Conservation (phyloP, 2,888 invertebrate species). For the Drosophila pegasa region DNA sequence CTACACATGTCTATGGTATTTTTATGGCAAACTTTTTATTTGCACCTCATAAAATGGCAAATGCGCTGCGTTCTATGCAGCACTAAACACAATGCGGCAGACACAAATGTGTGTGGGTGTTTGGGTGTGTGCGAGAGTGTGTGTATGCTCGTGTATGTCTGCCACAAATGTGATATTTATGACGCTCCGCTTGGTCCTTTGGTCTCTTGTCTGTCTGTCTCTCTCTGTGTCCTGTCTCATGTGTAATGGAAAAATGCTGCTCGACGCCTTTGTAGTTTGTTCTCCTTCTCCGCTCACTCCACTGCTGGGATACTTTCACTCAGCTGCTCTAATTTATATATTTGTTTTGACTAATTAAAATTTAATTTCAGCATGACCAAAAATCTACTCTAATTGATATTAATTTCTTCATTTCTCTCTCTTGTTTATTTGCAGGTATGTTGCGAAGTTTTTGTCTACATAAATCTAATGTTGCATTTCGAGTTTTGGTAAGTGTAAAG, state of each 20-base stretch:
- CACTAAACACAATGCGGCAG: conserved; percentile 67
- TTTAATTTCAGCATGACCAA: conserved; percentile 55
- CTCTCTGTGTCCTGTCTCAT: conserved; percentile 27
- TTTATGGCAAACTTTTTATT: conserved; percentile 83
- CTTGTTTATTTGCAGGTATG: conserved; percentile 64
- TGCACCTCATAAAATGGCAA: conserved; percentile 84
- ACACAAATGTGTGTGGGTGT: conserved; percentile 3
- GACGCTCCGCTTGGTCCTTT: conserved; percentile 48
- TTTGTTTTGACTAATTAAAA: conserved; percentile 62
- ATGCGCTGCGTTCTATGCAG: conserved; percentile 78
- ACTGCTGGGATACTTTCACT: conserved; percentile 62
- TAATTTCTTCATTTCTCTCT: conserved; percentile 54
- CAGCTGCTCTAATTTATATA: conserved; percentile 41
- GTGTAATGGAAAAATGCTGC: conserved; percentile 51
- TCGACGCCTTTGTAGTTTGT: conserved; percentile 17
- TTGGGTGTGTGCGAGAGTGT: conserved; percentile 12
- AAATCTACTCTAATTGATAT: conserved; percentile 67
- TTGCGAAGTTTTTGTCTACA: conserved; percentile 25
- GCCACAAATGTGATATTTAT: conserved; percentile 79
- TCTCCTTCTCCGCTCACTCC: not conserved
- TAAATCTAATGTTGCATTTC: conserved; percentile 35
- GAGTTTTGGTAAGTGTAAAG: conserved; percentile 44
- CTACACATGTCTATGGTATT: conserved; percentile 77
- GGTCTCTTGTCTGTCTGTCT: not conserved
- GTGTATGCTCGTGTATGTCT: conserved; percentile 43